A percentile compares a stretch with the other conserved stretches of the same genome.
phyloP scores from a whole-genome alignment of 2,888 invertebrate genomes.

The Drosophila paranaensis region DNA sequence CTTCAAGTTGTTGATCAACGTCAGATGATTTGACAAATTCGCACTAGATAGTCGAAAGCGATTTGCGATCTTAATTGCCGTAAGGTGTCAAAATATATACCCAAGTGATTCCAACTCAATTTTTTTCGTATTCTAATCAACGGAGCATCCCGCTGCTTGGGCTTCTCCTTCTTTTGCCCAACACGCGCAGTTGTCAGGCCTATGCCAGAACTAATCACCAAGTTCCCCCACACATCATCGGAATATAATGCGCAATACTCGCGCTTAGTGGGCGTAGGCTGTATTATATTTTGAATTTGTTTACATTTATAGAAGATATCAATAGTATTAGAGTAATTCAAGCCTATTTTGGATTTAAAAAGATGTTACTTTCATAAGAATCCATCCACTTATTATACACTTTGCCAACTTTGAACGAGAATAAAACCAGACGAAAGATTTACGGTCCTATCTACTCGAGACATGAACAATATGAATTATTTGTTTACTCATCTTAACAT shows the following conservation, averaged over 20 bases:
- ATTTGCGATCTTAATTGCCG: constrained; percentile 30
- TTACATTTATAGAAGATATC: background rate
- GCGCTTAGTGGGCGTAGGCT: background rate
- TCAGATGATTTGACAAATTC: constrained; percentile 43
- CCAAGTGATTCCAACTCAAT: constrained; percentile 18
- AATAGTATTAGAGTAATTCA: background rate
- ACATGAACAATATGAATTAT: constrained; percentile 38
- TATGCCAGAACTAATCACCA: constrained; percentile 12
- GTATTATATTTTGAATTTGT: background rate
- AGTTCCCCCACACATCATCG: background rate
- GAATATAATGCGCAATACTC: background rate
- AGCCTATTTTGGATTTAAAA: background rate
- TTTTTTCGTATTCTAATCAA: too few relatives aligned
- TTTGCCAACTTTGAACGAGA: background rate
- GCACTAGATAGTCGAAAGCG: constrained; percentile 8
- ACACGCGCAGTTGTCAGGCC: constrained; percentile 7
- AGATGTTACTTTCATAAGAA: background rate
- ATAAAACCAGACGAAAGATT: background rate
- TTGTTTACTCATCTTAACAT: constrained; percentile 28
- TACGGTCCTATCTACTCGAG: constrained; percentile 1
- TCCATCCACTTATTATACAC: background rate
- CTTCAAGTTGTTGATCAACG: constrained; percentile 12
- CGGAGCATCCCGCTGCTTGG: background rate
- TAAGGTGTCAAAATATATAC: background rate
- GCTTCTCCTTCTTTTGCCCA: background rate